These are phyloP conservation scores for Coreoperca whiteheadi DNA, from an alignment of 2,113 vertebrate species.

Conservation along the genomic window DNA sequence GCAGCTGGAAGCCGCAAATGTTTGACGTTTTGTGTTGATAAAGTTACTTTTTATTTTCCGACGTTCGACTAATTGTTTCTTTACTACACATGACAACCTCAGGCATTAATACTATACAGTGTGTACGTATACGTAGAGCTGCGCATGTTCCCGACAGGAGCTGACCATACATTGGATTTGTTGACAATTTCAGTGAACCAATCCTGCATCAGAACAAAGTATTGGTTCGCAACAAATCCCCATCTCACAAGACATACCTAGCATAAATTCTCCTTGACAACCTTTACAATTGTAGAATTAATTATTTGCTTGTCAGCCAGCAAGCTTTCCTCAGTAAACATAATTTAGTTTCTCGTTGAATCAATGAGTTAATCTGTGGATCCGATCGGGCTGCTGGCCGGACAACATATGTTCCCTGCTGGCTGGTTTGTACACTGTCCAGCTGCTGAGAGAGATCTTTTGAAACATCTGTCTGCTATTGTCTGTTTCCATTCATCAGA, in stretches of 20 bases:
- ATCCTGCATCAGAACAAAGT: neutral
- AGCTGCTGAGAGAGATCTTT: slow-evolving; percentile 57
- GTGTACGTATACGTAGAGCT: too few relatives aligned
- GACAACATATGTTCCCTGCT: slow-evolving; percentile 57
- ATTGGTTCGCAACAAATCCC: slow-evolving; percentile 12
- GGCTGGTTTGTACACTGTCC: slow-evolving; percentile 45
- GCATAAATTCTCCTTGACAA: slow-evolving; percentile 43
- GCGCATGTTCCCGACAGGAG: neutral
- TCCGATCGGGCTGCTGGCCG: slow-evolving; percentile 44
- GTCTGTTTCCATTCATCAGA: slow-evolving; percentile 60
- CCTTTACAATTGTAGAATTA: slow-evolving; percentile 36
- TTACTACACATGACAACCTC: neutral
- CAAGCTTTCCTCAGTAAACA: slow-evolving; percentile 35
- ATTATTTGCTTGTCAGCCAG: slow-evolving; percentile 44
- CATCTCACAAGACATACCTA: slow-evolving; percentile 15
- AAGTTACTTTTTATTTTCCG: neutral
- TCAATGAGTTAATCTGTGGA: slow-evolving; percentile 69
- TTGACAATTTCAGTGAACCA: neutral
- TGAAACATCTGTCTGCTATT: slow-evolving; percentile 58
- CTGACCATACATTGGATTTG: neutral
- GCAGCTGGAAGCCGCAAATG: neutral
- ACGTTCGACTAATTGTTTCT: neutral
- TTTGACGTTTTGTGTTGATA: neutral
- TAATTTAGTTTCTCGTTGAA: slow-evolving; percentile 45
- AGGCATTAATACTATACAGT: neutral